These are phyloP conservation scores for Nicator chloris DNA, from an alignment of 2,113 vertebrate species.

Conservation along the genomic window DNA sequence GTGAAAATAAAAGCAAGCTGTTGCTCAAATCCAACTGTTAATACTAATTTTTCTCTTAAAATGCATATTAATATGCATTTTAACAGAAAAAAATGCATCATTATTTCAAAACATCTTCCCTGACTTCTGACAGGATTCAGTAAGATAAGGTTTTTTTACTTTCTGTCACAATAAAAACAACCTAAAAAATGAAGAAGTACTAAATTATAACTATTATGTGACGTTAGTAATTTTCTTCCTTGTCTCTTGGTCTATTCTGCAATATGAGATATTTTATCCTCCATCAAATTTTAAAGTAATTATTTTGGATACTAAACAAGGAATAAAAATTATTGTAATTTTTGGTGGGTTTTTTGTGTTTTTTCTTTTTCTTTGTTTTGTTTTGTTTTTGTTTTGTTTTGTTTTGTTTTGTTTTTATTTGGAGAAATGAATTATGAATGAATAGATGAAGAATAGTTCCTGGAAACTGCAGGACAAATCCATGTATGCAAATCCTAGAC, in stretches of 20 bases:
- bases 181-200: neutral
- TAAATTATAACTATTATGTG: neutral
- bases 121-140: neutral
- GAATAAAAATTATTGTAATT: neutral
- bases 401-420: neutral
- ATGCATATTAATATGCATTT: too few relatives aligned
- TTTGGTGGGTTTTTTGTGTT: too few relatives aligned
- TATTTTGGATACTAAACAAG: neutral
- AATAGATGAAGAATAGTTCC: neutral
- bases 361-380: too few relatives aligned
- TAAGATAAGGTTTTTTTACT: neutral
- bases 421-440: neutral
- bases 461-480: neutral
- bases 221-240: neutral
- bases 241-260: neutral
- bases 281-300: neutral
- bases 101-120: neutral
- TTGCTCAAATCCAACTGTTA: neutral
- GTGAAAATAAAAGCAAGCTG: neutral
- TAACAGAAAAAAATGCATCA: neutral
- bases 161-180: neutral
- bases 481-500: neutral
- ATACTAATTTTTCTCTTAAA: too few relatives aligned
- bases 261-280: neutral
- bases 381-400: neutral